Evolutionary conservation across 2,113 vertebrate genomes (phyloP).

Genomic region (Microcebus tavaratra): DNA sequence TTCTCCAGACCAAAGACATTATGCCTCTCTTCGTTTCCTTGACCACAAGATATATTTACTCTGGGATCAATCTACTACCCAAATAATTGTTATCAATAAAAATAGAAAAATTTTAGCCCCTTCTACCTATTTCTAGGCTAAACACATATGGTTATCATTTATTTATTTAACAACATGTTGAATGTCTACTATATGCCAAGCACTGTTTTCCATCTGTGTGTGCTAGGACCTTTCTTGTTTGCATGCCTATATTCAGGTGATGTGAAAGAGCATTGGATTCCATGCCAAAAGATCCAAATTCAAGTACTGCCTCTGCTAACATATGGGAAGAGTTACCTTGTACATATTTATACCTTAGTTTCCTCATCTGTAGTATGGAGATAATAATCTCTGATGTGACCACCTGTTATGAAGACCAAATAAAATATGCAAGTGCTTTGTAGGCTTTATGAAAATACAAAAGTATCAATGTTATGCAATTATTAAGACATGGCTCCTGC

Average conservation of each 20-base stretch:
- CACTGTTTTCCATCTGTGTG: neutral
- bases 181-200: neutral
- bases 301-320: neutral
- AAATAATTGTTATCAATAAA: constrained; percentile 26
- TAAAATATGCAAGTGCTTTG: neutral
- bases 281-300: neutral
- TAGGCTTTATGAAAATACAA: neutral
- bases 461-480: neutral
- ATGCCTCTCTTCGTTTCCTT: neutral
- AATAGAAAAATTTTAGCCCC: neutral
- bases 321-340: accelerated
- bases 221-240: neutral
- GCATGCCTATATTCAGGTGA: neutral
- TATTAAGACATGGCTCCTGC: neutral
- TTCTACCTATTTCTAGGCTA: neutral
- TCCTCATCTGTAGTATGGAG: neutral
- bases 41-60: neutral
- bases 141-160: neutral
- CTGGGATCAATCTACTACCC: neutral
- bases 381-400: constrained; percentile 4
- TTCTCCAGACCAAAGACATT: neutral
- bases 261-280: neutral
- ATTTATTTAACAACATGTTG: neutral
- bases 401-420: neutral
- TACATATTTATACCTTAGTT: neutral